phyloP scores from a whole-genome alignment of 1,140 invertebrate genomes.

The Eupeodes corollae region DNA sequence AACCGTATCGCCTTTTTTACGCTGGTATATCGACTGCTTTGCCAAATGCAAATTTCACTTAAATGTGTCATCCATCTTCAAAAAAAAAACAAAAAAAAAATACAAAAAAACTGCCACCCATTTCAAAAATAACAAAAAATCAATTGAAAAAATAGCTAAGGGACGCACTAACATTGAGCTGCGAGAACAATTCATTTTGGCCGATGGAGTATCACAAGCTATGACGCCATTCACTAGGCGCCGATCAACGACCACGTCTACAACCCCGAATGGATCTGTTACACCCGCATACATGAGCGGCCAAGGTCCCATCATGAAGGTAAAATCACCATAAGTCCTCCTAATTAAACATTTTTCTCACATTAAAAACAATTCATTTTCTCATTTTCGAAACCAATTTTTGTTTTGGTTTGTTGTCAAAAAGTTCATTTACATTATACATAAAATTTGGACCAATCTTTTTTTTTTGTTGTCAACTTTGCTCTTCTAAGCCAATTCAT shows the following conservation, averaged over 20 bases:
- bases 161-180: conserved; percentile 99
- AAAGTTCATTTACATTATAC: too few relatives aligned
- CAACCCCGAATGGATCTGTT: conserved; percentile 46
- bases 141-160: conserved; percentile 62
- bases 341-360: too few relatives aligned
- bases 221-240: conserved; percentile 92
- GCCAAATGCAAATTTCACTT: background rate
- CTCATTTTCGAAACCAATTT: too few relatives aligned
- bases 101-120: conserved; percentile 10
- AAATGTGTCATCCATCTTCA: background rate
- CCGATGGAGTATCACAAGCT: conserved; percentile 92
- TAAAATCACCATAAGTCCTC: conserved; percentile 37
- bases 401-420: too few relatives aligned
- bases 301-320: conserved; percentile 88
- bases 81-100: conserved; percentile 7
- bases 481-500: too few relatives aligned
- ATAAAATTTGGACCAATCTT: too few relatives aligned
- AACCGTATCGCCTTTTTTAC: background rate
- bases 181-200: conserved; percentile 95
- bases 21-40: background rate
- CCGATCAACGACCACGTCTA: conserved; percentile 72
- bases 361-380: too few relatives aligned
- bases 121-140: conserved; percentile 6
- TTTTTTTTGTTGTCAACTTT: too few relatives aligned
- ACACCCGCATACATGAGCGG: conserved; percentile 52